These are phyloP conservation scores for Apocrypta bakeri DNA, from an alignment of 1,140 invertebrate genomes.

Conservation along the genomic window DNA sequence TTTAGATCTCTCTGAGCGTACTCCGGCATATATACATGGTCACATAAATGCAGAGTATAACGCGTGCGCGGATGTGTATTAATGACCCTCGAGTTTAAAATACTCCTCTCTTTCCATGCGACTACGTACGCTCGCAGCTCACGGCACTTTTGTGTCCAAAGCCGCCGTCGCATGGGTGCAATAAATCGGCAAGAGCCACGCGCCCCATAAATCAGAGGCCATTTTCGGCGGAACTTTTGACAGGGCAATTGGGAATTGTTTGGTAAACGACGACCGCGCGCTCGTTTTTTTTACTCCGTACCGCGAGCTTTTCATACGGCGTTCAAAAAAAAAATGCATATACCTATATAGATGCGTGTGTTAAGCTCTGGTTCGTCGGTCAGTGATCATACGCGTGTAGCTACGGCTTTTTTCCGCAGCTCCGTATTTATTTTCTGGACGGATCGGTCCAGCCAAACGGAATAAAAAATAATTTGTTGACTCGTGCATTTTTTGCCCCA, in stretches of 20 bases:
- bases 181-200: slow-evolving; percentile 55
- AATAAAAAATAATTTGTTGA: slow-evolving; percentile 27
- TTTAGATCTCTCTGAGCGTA: no score
- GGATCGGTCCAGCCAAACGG: neutral
- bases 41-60: neutral
- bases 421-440: slow-evolving; percentile 27
- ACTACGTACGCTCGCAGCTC: neutral
- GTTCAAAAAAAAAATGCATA: neutral
- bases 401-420: neutral
- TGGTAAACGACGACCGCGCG: slow-evolving; percentile 58
- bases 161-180: slow-evolving; percentile 29
- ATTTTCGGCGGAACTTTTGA: slow-evolving; percentile 66
- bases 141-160: slow-evolving; percentile 54
- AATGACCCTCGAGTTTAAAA: slow-evolving; percentile 47
- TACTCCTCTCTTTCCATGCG: slow-evolving; percentile 25
- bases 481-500: neutral
- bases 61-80: slow-evolving; percentile 32
- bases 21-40: no score
- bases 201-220: slow-evolving; percentile 62
- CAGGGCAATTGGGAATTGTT: slow-evolving; percentile 66
- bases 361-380: neutral
- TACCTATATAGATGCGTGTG: neutral
- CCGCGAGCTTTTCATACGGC: slow-evolving; percentile 1
- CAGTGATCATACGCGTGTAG: neutral
- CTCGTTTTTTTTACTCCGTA: neutral